A percentile compares a stretch with the other conserved stretches of the same genome.
Conservation (phyloP, 2,113 vertebrate species). For the Aegotheles bennettii region DNA sequence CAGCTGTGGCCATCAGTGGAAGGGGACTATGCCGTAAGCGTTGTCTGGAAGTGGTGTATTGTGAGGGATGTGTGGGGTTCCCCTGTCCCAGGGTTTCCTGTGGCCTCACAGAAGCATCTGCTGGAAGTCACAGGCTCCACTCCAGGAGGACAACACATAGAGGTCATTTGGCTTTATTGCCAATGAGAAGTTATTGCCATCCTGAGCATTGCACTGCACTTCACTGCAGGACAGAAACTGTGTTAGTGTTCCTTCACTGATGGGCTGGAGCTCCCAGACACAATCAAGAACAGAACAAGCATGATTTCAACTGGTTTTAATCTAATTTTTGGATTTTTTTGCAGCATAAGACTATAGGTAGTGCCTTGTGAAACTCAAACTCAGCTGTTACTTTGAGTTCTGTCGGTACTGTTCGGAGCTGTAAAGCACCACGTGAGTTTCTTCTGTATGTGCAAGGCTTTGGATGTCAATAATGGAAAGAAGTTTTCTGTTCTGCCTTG, state of each 20-base stretch:
- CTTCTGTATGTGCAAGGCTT: background rate
- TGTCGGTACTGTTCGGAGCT: background rate
- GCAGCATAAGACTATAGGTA: background rate
- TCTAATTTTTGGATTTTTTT: background rate
- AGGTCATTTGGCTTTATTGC: background rate
- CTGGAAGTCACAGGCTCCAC: background rate
- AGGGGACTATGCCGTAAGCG: accelerated
- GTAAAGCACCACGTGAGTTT: background rate
- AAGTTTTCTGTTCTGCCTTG: background rate
- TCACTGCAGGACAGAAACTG: background rate
- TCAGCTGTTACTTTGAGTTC: accelerated
- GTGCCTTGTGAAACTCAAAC: background rate
- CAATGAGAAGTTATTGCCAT: background rate
- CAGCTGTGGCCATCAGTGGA: background rate
- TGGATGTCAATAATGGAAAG: background rate
- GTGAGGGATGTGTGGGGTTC: background rate
- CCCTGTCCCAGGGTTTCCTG: background rate
- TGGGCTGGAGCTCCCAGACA: background rate
- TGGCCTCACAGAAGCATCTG: background rate
- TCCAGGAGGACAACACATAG: background rate
- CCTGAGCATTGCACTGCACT: background rate
- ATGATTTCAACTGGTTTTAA: background rate
- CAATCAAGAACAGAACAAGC: background rate
- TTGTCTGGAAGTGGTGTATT: background rate
- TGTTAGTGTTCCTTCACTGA: background rate